phyloP scores from a whole-genome alignment of 2,888 invertebrate species.

The Andrena dorsata region DNA sequence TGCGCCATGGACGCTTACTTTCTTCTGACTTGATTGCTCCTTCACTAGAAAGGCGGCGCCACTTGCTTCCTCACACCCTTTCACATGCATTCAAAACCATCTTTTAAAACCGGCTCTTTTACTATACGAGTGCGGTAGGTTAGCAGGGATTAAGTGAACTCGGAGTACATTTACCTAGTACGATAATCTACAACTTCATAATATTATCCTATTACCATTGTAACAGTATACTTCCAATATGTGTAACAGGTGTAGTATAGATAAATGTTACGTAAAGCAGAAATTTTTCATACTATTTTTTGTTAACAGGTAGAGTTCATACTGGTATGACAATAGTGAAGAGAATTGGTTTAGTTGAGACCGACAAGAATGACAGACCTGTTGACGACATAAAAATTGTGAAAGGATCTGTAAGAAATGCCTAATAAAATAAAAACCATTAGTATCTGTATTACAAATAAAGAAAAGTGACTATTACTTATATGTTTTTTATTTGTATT shows the following conservation, averaged over 20 bases:
- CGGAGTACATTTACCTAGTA: too few species aligned
- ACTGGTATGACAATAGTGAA: constrained; percentile 96
- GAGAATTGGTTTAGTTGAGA: constrained; percentile 96
- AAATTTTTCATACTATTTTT: neutral
- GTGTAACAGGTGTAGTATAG: neutral
- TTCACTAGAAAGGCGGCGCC: too few species aligned
- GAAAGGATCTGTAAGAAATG: constrained; percentile 86
- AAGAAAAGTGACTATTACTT: neutral
- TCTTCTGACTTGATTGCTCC: too few species aligned
- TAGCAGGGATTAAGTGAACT: too few species aligned
- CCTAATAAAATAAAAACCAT: constrained; percentile 68
- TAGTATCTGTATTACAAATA: constrained; percentile 16
- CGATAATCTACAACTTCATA: too few species aligned
- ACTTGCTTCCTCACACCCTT: too few species aligned
- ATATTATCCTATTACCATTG: too few species aligned
- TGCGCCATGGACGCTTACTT: too few species aligned
- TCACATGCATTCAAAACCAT: too few species aligned
- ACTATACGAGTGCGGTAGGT: too few species aligned
- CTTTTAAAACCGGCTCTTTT: too few species aligned
- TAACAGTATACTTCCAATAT: neutral
- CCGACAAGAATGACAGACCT: constrained; percentile 96
- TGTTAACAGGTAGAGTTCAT: constrained; percentile 88
- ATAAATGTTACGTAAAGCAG: neutral
- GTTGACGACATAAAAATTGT: constrained; percentile 94
- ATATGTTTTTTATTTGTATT: too few species aligned